Conservation (phyloP, 1,140 invertebrate species). For the Parapsyche elsis region DNA sequence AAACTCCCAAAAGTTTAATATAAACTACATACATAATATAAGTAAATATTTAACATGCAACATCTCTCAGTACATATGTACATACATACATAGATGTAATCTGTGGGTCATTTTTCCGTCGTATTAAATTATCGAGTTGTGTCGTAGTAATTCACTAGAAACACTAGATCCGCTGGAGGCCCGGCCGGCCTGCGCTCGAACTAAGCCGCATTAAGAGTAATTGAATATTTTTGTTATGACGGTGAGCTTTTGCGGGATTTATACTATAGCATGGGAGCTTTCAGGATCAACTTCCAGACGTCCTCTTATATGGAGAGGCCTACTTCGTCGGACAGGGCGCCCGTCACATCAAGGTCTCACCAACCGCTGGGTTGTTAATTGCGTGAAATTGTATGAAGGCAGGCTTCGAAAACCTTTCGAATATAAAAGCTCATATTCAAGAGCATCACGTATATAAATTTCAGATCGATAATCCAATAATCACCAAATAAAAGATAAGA, state of each 20-base stretch:
- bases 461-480: too few species aligned
- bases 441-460: too few species aligned
- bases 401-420: neutral
- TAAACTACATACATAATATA: too few species aligned
- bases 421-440: neutral
- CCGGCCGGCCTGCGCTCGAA: neutral
- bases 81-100: too few species aligned
- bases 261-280: neutral
- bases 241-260: constrained; percentile 10
- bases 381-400: neutral
- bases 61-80: too few species aligned
- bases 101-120: neutral
- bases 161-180: neutral
- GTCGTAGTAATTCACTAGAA: constrained; percentile 8
- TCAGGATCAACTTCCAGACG: constrained; percentile 5
- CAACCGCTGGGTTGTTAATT: constrained; percentile 1
- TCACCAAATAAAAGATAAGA: neutral
- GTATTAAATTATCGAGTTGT: neutral
- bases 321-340: neutral
- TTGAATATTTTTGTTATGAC: constrained; percentile 26
- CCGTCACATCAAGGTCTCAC: constrained; percentile 10
- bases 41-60: too few species aligned
- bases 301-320: too few species aligned
- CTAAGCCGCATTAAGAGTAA: constrained; percentile 25
- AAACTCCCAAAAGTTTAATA: too few species aligned